phyloP scores from a whole-genome alignment of 64 coral and sea anemone genomes.

The Stylophora pistillata region DNA sequence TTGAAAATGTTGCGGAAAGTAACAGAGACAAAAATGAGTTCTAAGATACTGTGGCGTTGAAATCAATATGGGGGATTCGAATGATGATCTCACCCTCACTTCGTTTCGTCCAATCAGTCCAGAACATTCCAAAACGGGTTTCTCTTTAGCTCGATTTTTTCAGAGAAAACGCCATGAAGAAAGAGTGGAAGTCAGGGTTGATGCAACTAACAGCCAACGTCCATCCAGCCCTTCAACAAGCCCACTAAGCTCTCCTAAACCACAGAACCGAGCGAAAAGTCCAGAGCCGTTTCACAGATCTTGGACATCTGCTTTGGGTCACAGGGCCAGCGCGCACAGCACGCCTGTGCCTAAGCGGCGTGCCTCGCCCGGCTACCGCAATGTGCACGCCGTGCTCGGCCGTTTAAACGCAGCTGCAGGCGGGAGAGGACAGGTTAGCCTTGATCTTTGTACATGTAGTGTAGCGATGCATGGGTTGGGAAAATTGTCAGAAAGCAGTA shows the following conservation, averaged over 20 bases:
- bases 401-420: slow-evolving; percentile 28
- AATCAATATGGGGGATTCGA: slow-evolving; percentile 7
- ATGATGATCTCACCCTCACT: slow-evolving; percentile 54
- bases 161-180: slow-evolving; percentile 57
- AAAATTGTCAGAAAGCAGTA: background rate
- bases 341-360: background rate
- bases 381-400: slow-evolving; percentile 29
- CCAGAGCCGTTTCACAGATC: slow-evolving; percentile 1
- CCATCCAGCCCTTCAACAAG: background rate
- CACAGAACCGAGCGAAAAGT: slow-evolving; percentile 21
- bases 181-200: slow-evolving; percentile 26
- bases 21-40: background rate
- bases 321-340: background rate
- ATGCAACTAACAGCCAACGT: slow-evolving; percentile 17
- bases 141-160: slow-evolving; percentile 70
- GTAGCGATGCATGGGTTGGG: background rate
- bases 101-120: slow-evolving; percentile 93
- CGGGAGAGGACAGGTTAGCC: slow-evolving; percentile 16
- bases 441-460: background rate
- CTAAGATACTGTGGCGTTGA: background rate
- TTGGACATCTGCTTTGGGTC: slow-evolving; percentile 4
- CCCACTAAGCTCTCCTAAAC: slow-evolving; percentile 21
- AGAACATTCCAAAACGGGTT: slow-evolving; percentile 60
- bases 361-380: background rate
- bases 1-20: slow-evolving; percentile 5